Percentiles rank a stretch among this genome's conserved stretches.
phyloP scores from a whole-genome alignment of 2,113 vertebrate species.

The Pogonocichla stellata region DNA sequence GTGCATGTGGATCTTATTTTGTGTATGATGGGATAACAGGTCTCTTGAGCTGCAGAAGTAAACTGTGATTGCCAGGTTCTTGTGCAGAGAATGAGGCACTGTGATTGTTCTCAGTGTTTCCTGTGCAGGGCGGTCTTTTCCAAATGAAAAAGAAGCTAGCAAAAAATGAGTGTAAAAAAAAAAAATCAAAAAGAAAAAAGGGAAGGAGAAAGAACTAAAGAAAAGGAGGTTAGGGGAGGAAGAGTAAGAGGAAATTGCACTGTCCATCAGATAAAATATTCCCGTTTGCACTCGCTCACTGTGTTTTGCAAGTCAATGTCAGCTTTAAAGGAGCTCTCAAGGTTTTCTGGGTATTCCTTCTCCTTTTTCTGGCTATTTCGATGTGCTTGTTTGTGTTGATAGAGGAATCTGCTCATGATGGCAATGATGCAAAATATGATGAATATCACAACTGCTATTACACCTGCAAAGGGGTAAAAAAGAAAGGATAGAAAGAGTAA shows the following conservation, averaged over 20 bases:
- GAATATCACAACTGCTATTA: conserved; percentile 91
- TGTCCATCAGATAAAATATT: conserved; percentile 93
- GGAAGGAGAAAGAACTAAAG: background rate
- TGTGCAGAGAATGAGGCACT: conserved; percentile 50
- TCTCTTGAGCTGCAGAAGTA: conserved; percentile 29
- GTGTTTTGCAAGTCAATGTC: conserved; percentile 91
- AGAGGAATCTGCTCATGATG: conserved; percentile 88
- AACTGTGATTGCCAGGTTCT: background rate
- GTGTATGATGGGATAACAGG: background rate
- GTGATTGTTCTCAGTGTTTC: conserved; percentile 33
- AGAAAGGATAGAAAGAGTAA: background rate
- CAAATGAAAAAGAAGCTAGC: background rate
- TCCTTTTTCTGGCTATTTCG: conserved; percentile 80
- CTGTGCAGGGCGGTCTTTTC: conserved; percentile 26
- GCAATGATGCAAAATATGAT: conserved; percentile 87
- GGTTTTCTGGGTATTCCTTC: conserved; percentile 84
- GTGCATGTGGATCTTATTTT: conserved; percentile 13
- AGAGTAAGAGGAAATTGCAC: conserved; percentile 22
- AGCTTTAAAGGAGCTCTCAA: conserved; percentile 88
- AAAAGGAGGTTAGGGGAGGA: background rate
- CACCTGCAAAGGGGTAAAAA: conserved; percentile 71
- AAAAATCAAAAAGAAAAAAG: background rate
- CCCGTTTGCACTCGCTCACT: conserved; percentile 90
- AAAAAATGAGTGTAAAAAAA: background rate
- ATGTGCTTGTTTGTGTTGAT: conserved; percentile 87